Base-by-base conservation (phyloP, 2,113 vertebrate genomes). In the Phrynosoma platyrhinos region DNA sequence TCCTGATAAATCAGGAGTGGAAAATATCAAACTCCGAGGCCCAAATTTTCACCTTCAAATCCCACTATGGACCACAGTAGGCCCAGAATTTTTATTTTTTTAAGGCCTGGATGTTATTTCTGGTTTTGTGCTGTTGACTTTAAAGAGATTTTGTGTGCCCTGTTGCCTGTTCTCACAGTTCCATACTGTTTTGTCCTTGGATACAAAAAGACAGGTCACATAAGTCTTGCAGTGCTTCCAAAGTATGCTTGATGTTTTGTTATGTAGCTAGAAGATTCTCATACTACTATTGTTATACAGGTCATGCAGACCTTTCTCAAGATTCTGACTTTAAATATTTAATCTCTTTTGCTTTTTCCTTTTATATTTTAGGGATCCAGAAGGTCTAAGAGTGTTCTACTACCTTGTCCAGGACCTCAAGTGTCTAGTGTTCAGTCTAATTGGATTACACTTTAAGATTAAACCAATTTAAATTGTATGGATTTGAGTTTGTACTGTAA, bases 361-460 rank as follows among this genome's bases (percentile, higher is more conserved):
- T 42, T 92, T 96, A 40, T 55, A 20, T 92, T 94, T 87, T 93
- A 99, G 99, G 97, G 99, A 99, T 93, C 99, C 99, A 71, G 99
- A 99, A 96, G 99, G 99, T 55, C 97, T 99, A 81, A 94, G 99
- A 79, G 99, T 99, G 68, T 99, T 99, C 96, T 99, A 99, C 96
- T 99, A 99, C 95, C 96, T 99, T 96, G 99, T 99, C 55, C 99
- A 99, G 92, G 99, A 99, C 92, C 97, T 99, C 89, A 99, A 99
- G 87, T 99, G 99, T 97, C 97, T 99, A 2, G 99, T 99, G 91
- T 99, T 99, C 97, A 99, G 99, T 96, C 98, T 99, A 92, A 99
- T 99, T 74, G 98, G 99, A 84, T 97, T 99, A 79, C 99, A 99
- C 92, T 99, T 99, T 96, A 99, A 99, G 96, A 99, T 99, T 95